Conservation (phyloP, 2,797 vertebrate species). For the Lepilemur ruficaudatus region DNA sequence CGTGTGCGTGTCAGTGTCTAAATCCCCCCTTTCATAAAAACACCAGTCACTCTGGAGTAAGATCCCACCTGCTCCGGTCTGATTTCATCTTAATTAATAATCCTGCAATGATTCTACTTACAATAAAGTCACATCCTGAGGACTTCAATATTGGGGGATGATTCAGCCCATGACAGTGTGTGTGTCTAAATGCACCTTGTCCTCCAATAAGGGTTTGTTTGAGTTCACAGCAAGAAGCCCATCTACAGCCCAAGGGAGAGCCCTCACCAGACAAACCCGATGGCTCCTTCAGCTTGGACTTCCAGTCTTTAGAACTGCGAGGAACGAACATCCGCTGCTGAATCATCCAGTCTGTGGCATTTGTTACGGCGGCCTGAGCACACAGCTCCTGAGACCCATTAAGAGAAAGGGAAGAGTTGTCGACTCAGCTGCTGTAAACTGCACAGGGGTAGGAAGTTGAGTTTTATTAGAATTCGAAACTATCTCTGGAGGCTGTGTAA, state of each 20-base stretch:
- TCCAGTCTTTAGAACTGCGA: not conserved
- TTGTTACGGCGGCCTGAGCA: not conserved
- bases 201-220: not conserved
- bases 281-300: not conserved
- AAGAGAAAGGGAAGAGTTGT: not conserved
- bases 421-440: too few species aligned
- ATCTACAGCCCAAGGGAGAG: not conserved
- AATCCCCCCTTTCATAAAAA: not conserved
- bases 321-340: too few species aligned
- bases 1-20: too few species aligned
- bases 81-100: not conserved
- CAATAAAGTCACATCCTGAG: not conserved
- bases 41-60: not conserved
- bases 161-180: too few species aligned
- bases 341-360: not conserved
- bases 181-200: not conserved
- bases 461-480: not conserved
- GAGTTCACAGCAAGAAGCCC: not conserved
- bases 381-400: not conserved
- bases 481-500: not conserved
- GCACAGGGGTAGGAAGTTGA: not conserved
- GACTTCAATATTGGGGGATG: not conserved
- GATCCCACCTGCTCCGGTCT: not conserved
- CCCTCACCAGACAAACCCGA: not conserved
- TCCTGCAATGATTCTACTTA: not conserved